phyloP scores from a whole-genome alignment of 2,888 invertebrate genomes.

The Trachelus iudaicus region DNA sequence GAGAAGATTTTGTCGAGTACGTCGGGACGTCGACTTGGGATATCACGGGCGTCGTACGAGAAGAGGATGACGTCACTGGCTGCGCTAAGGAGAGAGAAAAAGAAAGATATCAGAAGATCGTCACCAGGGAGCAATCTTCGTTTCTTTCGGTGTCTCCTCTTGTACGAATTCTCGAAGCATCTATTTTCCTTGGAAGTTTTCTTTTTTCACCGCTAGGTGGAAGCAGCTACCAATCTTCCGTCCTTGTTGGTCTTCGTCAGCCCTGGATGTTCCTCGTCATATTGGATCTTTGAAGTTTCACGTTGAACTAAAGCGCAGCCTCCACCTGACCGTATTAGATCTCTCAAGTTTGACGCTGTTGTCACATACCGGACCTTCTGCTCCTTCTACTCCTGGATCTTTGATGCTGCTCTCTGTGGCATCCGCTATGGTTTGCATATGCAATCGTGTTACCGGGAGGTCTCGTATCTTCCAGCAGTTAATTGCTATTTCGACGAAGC shows the following conservation, averaged over 20 bases:
- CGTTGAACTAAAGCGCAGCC: background rate
- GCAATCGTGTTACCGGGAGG: background rate
- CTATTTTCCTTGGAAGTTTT: background rate
- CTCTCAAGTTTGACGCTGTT: background rate
- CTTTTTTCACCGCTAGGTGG: background rate
- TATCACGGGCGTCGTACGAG: background rate
- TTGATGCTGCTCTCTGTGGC: background rate
- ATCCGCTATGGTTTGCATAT: background rate
- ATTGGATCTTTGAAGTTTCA: background rate
- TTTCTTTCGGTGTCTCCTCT: background rate
- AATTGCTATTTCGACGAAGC: background rate
- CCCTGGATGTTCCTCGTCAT: background rate
- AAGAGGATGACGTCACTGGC: background rate
- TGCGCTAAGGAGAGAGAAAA: background rate
- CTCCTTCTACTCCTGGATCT: background rate
- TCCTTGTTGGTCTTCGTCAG: background rate
- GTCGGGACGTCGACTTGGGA: background rate
- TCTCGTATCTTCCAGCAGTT: background rate
- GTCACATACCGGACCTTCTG: background rate
- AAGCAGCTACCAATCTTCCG: background rate
- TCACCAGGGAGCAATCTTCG: background rate
- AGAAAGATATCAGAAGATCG: background rate
- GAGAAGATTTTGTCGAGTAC: background rate
- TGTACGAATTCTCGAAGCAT: background rate
- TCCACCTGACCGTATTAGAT: background rate